Evolutionary conservation across 2,888 invertebrate species (phyloP).

Genomic region (Scaptomyza flava): DNA sequence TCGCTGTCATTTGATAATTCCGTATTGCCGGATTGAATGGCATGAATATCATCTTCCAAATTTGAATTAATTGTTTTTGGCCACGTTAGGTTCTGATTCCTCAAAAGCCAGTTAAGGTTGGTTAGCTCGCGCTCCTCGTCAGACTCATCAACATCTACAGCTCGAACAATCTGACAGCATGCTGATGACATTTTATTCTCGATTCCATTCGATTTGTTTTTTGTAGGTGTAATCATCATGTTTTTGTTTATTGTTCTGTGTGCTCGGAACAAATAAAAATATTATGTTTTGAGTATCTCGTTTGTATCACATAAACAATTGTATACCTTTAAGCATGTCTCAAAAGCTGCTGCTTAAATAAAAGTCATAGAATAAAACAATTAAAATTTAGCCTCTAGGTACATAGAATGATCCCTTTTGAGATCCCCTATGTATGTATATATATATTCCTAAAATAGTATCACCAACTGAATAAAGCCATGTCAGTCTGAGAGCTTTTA

Average conservation of each 20-base stretch:
- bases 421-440: no score
- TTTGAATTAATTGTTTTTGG: slow-evolving; percentile 72
- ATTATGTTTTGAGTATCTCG: not conserved
- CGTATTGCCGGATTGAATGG: not conserved
- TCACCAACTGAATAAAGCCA: no score
- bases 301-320: not conserved
- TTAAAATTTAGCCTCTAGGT: no score
- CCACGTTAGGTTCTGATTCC: slow-evolving; percentile 82
- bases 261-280: not conserved
- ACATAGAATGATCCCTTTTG: no score
- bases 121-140: slow-evolving; percentile 83
- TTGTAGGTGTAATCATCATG: slow-evolving; percentile 14
- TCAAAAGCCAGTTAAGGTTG: slow-evolving; percentile 82
- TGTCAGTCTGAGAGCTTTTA: no score
- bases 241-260: not conserved
- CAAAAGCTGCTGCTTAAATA: not conserved
- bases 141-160: slow-evolving; percentile 51
- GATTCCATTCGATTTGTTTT: not conserved
- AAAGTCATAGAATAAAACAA: not conserved
- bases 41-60: slow-evolving; percentile 55
- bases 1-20: not conserved
- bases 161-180: not conserved
- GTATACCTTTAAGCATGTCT: not conserved
- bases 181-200: not conserved
- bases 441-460: no score